Conservation (phyloP, 1,140 invertebrate genomes). For the Calephelis virginiensis region DNA sequence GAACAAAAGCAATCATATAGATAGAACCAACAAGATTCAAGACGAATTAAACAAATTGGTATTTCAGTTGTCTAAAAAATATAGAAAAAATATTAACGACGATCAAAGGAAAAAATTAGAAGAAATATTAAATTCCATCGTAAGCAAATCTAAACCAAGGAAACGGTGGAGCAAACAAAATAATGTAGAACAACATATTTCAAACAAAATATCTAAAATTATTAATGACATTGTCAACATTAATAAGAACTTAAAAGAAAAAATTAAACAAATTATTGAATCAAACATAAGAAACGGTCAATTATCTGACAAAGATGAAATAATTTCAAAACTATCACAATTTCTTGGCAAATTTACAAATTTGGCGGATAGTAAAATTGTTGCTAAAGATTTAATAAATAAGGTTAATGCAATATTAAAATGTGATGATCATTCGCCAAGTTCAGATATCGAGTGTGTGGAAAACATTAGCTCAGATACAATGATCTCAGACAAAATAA, state of each 20-base stretch:
- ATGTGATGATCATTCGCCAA: neutral
- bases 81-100: neutral
- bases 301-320: neutral
- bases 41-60: neutral
- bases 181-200: neutral
- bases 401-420: conserved; percentile 3
- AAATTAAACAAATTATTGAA: neutral
- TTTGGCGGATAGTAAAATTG: neutral
- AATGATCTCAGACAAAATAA: neutral
- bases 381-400: neutral
- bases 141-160: neutral
- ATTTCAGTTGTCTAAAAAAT: neutral
- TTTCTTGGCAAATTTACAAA: neutral
- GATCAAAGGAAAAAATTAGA: neutral
- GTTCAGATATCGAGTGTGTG: neutral
- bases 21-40: neutral
- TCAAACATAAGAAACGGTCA: neutral
- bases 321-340: neutral
- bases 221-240: neutral
- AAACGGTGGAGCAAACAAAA: neutral
- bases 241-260: neutral
- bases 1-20: neutral
- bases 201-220: neutral
- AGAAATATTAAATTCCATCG: neutral
- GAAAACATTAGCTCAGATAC: neutral